A percentile compares a stretch with the other conserved stretches of the same genome.
Conservation (phyloP, 2,888 invertebrate species). For the Xestia ashworthii region DNA sequence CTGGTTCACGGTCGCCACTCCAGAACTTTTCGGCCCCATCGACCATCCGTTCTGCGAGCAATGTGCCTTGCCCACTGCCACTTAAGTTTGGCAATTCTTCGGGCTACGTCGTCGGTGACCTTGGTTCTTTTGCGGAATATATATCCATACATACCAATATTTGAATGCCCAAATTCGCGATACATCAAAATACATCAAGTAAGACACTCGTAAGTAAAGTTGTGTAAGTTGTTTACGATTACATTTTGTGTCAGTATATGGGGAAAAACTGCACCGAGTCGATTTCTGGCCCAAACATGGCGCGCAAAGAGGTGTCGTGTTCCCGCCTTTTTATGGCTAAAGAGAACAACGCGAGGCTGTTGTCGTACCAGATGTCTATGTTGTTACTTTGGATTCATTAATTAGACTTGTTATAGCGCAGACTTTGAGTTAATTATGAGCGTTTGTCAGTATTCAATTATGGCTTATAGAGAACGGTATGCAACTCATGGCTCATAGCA, state of each 20-base stretch:
- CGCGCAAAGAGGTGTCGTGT: slow-evolving; percentile 62
- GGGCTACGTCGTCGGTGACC: too few species aligned
- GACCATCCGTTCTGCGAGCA: too few species aligned
- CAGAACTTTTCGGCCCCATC: too few species aligned
- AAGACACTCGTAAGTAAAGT: slow-evolving; percentile 19
- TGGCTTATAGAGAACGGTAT: neutral
- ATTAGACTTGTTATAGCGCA: slow-evolving; percentile 38
- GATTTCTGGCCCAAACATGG: slow-evolving; percentile 75
- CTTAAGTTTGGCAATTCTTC: too few species aligned
- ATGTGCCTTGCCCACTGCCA: too few species aligned
- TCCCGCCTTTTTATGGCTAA: slow-evolving; percentile 75
- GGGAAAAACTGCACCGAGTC: slow-evolving; percentile 58
- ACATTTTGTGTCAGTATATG: slow-evolving; percentile 48
- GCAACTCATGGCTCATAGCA: neutral
- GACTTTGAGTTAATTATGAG: slow-evolving; percentile 20
- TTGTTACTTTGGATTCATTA: slow-evolving; percentile 50
- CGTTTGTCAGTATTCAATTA: slow-evolving; percentile 4
- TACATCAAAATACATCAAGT: neutral
- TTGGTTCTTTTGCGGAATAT: too few species aligned
- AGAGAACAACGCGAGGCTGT: slow-evolving; percentile 70
- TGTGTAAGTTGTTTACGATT: slow-evolving; percentile 28
- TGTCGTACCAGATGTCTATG: slow-evolving; percentile 57
- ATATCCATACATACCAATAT: neutral
- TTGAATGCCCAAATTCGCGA: neutral
- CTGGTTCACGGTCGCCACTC: too few species aligned